Percentiles rank a stretch among this genome's conserved stretches.
Evolutionary conservation across 1,140 invertebrate species (phyloP).

Genomic region (Dolichoris vasculosae): DNA sequence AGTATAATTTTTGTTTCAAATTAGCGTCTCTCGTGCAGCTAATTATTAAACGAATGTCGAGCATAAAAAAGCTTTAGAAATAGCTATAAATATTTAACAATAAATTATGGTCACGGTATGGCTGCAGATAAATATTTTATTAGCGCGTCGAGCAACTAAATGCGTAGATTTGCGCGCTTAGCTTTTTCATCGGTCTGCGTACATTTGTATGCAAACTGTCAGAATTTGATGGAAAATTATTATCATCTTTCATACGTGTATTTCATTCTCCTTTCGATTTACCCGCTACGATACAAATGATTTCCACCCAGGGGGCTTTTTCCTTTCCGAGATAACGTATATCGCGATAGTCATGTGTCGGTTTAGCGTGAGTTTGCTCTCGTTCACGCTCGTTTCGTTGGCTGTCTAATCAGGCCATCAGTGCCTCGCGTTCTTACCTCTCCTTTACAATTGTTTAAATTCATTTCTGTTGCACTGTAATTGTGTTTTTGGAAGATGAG

Average conservation of each 20-base stretch:
- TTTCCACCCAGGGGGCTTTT: background rate
- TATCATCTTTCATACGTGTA: background rate
- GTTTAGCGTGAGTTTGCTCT: slow-evolving; percentile 16
- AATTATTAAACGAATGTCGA: no score
- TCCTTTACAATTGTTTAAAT: background rate
- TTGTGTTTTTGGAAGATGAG: background rate
- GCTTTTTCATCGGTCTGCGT: background rate
- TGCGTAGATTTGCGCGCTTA: no score
- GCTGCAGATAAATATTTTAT: no score
- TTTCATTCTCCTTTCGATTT: background rate
- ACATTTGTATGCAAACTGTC: slow-evolving; percentile 12
- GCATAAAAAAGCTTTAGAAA: no score
- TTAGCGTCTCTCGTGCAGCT: no score
- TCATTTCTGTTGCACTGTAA: background rate
- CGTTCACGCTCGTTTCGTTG: background rate
- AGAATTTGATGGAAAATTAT: background rate
- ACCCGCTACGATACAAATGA: background rate
- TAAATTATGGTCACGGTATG: no score
- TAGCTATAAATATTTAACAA: no score
- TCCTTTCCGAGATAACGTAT: background rate
- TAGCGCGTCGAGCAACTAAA: no score
- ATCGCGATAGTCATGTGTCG: slow-evolving; percentile 1
- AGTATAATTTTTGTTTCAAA: no score
- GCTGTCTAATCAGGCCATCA: slow-evolving; percentile 41
- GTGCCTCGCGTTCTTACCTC: background rate